Conservation (phyloP, 1,140 invertebrate genomes). For the Bombus soroeensis region DNA sequence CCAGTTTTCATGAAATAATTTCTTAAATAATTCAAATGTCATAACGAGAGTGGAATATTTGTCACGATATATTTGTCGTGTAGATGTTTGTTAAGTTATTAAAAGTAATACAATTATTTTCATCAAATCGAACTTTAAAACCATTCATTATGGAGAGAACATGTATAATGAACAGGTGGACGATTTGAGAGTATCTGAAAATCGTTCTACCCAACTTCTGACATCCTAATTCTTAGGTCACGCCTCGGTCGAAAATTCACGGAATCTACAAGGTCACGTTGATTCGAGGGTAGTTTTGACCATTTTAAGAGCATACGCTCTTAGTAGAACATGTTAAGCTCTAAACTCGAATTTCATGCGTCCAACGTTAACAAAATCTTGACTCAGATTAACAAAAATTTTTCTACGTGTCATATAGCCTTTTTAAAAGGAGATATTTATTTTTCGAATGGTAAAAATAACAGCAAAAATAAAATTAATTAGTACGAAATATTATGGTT, state of each 20-base stretch:
- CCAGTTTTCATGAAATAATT: no score
- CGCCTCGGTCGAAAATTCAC: slow-evolving; percentile 60
- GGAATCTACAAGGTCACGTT: neutral
- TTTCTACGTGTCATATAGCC: neutral
- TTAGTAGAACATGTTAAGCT: slow-evolving; percentile 46
- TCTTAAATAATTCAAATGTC: no score
- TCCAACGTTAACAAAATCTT: no score
- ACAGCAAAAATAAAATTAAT: no score
- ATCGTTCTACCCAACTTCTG: slow-evolving; percentile 41
- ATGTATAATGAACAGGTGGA: neutral
- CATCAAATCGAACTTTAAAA: no score
- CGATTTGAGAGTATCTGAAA: neutral
- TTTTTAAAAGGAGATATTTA: neutral
- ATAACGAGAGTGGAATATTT: accelerated
- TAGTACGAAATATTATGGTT: no score
- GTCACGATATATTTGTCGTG: neutral
- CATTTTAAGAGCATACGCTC: slow-evolving; percentile 37
- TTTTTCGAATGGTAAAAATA: no score
- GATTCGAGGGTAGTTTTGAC: slow-evolving; percentile 6
- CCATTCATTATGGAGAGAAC: no score
- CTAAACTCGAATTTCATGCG: slow-evolving; percentile 57
- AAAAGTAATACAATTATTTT: no score
- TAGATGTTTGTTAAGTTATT: neutral
- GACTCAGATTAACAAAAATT: neutral
- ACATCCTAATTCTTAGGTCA: slow-evolving; percentile 65